Percentiles rank a stretch among this genome's conserved stretches.
Conservation (phyloP, 2,888 invertebrate species). For the Candidula unifasciata region DNA sequence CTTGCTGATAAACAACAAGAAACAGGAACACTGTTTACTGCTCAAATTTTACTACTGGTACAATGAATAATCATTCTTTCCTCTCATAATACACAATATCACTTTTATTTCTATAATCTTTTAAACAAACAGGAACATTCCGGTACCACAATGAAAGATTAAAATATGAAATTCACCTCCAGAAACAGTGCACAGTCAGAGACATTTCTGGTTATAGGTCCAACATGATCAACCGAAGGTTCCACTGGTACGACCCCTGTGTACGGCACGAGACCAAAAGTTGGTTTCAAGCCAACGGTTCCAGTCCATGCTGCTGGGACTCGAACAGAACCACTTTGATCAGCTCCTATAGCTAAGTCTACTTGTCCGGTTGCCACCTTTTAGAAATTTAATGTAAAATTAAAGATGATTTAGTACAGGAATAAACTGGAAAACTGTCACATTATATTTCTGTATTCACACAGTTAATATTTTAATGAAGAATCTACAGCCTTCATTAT, state of each 20-base stretch:
- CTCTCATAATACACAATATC: no score
- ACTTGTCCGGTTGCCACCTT: slow-evolving; percentile 68
- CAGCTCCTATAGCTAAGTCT: slow-evolving; percentile 73
- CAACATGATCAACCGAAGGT: slow-evolving; percentile 69
- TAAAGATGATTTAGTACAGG: not conserved
- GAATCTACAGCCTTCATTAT: no score
- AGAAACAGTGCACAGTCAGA: slow-evolving; percentile 72
- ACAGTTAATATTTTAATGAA: no score
- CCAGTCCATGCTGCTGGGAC: slow-evolving; percentile 73
- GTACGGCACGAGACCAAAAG: slow-evolving; percentile 74
- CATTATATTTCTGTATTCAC: no score
- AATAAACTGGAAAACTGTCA: no score
- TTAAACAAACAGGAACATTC: no score
- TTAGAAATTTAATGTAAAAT: not conserved
- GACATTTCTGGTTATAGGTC: slow-evolving; percentile 75
- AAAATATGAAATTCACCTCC: slow-evolving; percentile 60
- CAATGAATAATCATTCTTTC: no score
- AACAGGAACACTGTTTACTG: no score
- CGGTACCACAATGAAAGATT: no score
- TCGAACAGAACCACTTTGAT: slow-evolving; percentile 75
- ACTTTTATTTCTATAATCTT: no score
- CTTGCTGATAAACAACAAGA: no score
- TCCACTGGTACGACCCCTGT: slow-evolving; percentile 70
- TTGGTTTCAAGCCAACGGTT: slow-evolving; percentile 74
- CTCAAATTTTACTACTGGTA: no score